phyloP scores from a whole-genome alignment of 2,888 invertebrate genomes.

The Drosophila histrio region DNA sequence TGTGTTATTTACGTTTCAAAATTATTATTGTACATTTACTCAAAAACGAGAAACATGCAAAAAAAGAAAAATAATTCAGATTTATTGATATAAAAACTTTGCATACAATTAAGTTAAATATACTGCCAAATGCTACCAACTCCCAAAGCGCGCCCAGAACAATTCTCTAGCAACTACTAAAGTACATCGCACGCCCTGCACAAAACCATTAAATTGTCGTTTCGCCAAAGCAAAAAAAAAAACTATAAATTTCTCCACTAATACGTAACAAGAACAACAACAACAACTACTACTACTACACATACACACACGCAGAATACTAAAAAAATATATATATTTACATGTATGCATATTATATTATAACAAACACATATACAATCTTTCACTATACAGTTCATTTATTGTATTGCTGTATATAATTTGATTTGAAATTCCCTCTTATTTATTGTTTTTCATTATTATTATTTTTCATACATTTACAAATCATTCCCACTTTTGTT shows the following conservation, averaged over 20 bases:
- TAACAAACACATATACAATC: constrained; percentile 24
- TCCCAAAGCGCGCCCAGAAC: constrained; percentile 39
- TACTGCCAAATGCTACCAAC: constrained; percentile 38
- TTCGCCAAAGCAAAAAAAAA: constrained; percentile 24
- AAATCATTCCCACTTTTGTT: constrained; percentile 44
- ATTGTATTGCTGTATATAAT: constrained; percentile 58
- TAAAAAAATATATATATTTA: constrained; percentile 22
- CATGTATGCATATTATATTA: constrained; percentile 41
- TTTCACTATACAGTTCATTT: constrained; percentile 29
- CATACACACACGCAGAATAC: constrained; percentile 32
- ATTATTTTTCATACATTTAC: constrained; percentile 22
- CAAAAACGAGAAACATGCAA: constrained; percentile 31
- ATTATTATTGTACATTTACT: constrained; percentile 47
- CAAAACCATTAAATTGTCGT: constrained; percentile 28
- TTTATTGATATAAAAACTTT: constrained; percentile 22
- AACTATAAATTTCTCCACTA: constrained; percentile 31
- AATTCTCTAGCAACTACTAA: constrained; percentile 47
- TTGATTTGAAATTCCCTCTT: constrained; percentile 21
- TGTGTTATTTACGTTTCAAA: constrained; percentile 52
- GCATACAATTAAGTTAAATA: constrained; percentile 43
- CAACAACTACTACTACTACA: too few relatives aligned
- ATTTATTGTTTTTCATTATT: constrained; percentile 3
- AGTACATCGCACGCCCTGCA: constrained; percentile 57
- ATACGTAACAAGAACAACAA: constrained; percentile 30
- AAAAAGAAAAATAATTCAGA: constrained; percentile 35